These are phyloP conservation scores for Bovichtus diacanthus DNA, from an alignment of 2,797 vertebrate genomes.

Conservation along the genomic window DNA sequence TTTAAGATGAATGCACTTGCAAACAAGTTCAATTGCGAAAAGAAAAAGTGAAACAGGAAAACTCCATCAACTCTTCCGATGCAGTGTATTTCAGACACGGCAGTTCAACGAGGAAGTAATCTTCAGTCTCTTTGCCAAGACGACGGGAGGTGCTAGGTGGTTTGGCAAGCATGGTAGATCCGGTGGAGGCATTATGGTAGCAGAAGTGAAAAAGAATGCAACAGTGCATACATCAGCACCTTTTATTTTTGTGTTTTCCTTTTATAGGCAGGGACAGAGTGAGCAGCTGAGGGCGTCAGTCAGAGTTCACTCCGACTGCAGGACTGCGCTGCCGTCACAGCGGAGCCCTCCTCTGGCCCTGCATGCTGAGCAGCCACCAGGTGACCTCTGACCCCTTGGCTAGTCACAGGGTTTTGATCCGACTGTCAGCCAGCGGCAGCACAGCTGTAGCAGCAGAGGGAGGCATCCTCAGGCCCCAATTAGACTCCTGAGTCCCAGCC, in stretches of 20 bases:
- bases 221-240: constrained; percentile 6
- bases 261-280: constrained; percentile 20
- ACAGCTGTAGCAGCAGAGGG: constrained; percentile 77
- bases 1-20: neutral
- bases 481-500: constrained; percentile 73
- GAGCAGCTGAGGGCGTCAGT: constrained; percentile 63
- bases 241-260: constrained; percentile 8
- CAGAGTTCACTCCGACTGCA: constrained; percentile 61
- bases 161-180: neutral
- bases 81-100: neutral
- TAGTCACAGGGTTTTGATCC: constrained; percentile 71
- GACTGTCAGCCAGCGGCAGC: constrained; percentile 64
- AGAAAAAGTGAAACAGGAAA: neutral
- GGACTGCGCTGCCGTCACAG: constrained; percentile 40
- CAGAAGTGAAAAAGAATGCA: neutral
- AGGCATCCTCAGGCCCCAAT: constrained; percentile 78
- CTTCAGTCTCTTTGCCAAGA: neutral
- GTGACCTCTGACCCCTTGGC: constrained; percentile 71
- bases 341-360: constrained; percentile 41
- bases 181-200: neutral
- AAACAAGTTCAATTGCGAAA: neutral
- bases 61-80: neutral
- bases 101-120: neutral
- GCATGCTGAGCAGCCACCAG: constrained; percentile 65
- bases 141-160: neutral